Percentiles rank a stretch among this genome's conserved stretches.
Conservation (phyloP, 92 coral and sea anemone genomes). For the Umimayanthus kanabou region DNA sequence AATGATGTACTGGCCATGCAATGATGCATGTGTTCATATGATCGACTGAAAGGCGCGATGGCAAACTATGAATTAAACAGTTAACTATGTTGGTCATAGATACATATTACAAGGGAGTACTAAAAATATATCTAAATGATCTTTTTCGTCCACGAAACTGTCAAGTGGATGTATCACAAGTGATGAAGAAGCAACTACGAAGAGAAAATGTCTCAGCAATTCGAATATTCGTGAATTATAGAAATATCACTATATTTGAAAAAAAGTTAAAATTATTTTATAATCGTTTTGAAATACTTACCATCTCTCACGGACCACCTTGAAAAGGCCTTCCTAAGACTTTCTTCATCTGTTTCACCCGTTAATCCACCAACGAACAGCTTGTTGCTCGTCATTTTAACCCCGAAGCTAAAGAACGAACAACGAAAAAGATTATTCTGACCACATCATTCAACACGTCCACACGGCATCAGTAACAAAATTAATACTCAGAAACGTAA, state of each 20-base stretch:
- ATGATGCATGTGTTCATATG: no score
- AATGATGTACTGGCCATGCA: no score
- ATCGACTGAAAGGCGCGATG: no score
- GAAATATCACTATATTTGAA: no score
- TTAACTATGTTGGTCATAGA: no score
- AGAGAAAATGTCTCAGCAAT: no score
- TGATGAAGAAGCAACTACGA: no score
- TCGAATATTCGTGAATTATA: not conserved
- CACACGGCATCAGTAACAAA: not conserved
- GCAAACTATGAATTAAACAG: no score
- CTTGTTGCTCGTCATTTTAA: slow-evolving; percentile 5
- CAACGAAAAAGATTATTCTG: not conserved
- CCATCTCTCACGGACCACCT: slow-evolving; percentile 47
- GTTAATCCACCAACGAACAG: slow-evolving; percentile 39
- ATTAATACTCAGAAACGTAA: not conserved
- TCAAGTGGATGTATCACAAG: not conserved
- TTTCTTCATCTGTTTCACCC: slow-evolving; percentile 36
- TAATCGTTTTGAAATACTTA: not conserved
- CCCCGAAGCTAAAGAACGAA: not conserved
- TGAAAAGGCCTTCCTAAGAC: slow-evolving; percentile 30
- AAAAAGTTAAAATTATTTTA: not conserved
- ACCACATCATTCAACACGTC: not conserved
- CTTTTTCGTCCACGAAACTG: no score
- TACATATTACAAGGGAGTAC: not conserved
- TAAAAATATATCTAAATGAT: no score